A percentile compares a stretch with the other conserved stretches of the same genome.
Evolutionary conservation across 2,888 invertebrate genomes (phyloP).

Genomic region (Campoplex nolae): DNA sequence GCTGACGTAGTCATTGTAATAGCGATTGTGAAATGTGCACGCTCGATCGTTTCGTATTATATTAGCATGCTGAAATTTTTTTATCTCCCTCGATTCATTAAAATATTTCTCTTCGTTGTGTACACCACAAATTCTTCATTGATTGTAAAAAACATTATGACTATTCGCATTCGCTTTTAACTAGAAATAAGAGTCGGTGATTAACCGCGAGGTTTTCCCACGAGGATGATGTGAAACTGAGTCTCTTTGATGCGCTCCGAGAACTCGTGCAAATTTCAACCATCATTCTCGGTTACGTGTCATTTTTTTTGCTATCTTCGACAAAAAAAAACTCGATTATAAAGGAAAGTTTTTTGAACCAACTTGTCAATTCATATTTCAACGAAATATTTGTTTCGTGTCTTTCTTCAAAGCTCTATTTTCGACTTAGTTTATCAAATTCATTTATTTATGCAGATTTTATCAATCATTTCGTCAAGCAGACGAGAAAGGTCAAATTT

Average conservation of each 20-base stretch:
- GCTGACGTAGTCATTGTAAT: slow-evolving; percentile 55
- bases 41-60: slow-evolving; percentile 20
- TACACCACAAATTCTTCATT: slow-evolving; percentile 49
- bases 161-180: slow-evolving; percentile 36
- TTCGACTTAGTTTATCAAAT: background rate
- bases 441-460: background rate
- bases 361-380: background rate
- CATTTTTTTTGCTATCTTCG: background rate
- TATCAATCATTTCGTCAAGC: background rate
- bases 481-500: too few relatives aligned
- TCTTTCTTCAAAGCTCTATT: background rate
- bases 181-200: slow-evolving; percentile 47
- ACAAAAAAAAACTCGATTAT: background rate
- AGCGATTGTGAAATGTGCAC: slow-evolving; percentile 33
- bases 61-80: slow-evolving; percentile 14
- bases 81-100: slow-evolving; percentile 45
- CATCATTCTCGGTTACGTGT: background rate
- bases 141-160: slow-evolving; percentile 42
- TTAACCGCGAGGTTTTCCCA: slow-evolving; percentile 56
- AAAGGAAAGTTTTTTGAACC: background rate
- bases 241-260: background rate
- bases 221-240: slow-evolving; percentile 12
- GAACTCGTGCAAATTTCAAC: slow-evolving; percentile 24
- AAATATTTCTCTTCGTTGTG: slow-evolving; percentile 51
- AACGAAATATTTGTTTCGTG: background rate